Conservation (phyloP, 1,140 invertebrate species). For the Bombyx mandarina region DNA sequence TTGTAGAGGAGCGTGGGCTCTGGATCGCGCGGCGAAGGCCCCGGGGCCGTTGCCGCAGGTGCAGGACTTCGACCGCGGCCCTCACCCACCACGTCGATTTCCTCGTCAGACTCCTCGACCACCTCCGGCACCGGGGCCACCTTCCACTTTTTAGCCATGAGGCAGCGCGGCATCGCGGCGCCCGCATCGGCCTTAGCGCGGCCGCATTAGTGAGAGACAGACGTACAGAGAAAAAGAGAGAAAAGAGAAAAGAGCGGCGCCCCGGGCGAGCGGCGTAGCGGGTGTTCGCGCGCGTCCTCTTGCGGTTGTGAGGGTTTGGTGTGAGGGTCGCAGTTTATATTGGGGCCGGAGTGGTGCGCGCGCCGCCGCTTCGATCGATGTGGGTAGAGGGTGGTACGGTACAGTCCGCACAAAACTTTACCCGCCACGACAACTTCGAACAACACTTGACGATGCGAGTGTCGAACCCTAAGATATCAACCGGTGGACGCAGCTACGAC, state of each 20-base stretch:
- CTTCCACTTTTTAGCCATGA: conserved; percentile 94
- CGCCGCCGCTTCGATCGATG: conserved; percentile 57
- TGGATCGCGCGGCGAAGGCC: conserved; percentile 58
- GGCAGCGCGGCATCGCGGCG: conserved; percentile 84
- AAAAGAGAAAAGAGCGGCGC: conserved; percentile 55
- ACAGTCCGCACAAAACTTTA: conserved; percentile 44
- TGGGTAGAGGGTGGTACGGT: conserved; percentile 28
- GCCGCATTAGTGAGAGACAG: conserved; percentile 63
- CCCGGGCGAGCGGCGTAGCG: conserved; percentile 66
- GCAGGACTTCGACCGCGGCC: conserved; percentile 70
- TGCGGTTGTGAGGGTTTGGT: conserved; percentile 45
- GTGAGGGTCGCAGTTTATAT: conserved; percentile 67
- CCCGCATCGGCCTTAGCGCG: conserved; percentile 65
- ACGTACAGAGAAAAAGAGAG: conserved; percentile 67
- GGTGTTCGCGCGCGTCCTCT: conserved; percentile 65
- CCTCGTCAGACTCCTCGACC: conserved; percentile 82
- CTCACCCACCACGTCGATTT: conserved; percentile 83
- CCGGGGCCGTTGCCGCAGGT: conserved; percentile 63
- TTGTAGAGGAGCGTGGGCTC: conserved; percentile 68
- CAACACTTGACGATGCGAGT: conserved; percentile 36
- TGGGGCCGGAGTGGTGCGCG: conserved; percentile 49
- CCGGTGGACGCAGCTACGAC: conserved; percentile 33
- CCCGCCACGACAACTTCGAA: conserved; percentile 41
- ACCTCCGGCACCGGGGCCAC: conserved; percentile 84
- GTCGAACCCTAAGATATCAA: conserved; percentile 40